These are phyloP conservation scores for Gadus chalcogrammus DNA, from an alignment of 2,113 vertebrate genomes.

Conservation along the genomic window DNA sequence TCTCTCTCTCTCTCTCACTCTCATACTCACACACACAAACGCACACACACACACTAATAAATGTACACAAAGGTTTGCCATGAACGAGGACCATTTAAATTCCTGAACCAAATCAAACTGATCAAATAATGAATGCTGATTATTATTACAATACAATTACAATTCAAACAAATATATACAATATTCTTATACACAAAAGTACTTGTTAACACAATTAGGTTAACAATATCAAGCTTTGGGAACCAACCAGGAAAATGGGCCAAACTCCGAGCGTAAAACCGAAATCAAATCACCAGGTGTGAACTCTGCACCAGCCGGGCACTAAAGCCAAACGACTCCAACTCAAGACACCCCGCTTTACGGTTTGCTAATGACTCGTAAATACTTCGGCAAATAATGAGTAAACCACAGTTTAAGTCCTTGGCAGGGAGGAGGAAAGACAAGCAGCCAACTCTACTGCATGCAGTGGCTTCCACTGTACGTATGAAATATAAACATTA, in stretches of 20 bases:
- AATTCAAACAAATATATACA: too few species aligned
- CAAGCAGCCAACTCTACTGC: not conserved
- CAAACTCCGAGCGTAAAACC: too few species aligned
- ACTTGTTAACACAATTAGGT: too few species aligned
- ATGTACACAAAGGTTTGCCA: not conserved
- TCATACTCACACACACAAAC: too few species aligned
- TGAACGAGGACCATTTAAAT: not conserved
- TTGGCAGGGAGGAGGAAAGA: slow-evolving; percentile 2
- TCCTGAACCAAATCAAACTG: too few species aligned
- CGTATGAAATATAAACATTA: not conserved
- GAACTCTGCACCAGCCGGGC: slow-evolving; percentile 10
- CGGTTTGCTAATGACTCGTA: slow-evolving; percentile 36
- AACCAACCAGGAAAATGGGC: too few species aligned
- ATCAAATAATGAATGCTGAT: too few species aligned
- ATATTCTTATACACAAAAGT: too few species aligned
- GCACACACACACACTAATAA: too few species aligned
- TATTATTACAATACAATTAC: too few species aligned
- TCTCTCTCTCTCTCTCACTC: too few species aligned
- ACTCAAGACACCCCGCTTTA: slow-evolving; percentile 19
- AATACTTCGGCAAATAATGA: slow-evolving; percentile 28
- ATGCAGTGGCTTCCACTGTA: not conserved
- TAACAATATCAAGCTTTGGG: too few species aligned
- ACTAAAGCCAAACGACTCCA: slow-evolving; percentile 4
- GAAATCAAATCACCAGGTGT: slow-evolving; percentile 24
- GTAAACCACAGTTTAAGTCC: slow-evolving; percentile 17